Base-by-base conservation (phyloP, 1,140 invertebrate genomes). In the Cecropterus lyciades region DNA sequence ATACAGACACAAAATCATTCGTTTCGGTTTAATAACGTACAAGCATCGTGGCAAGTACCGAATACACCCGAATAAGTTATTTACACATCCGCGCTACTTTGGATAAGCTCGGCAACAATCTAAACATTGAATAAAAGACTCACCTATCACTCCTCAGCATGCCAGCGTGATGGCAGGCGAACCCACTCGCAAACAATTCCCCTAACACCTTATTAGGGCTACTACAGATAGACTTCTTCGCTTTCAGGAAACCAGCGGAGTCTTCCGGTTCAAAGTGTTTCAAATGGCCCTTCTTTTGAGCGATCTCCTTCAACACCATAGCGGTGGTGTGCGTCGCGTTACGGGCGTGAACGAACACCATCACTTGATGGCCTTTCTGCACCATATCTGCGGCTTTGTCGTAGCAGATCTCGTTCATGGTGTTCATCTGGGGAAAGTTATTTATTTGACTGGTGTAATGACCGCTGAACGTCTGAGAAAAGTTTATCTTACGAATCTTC, bases 261-360 rank as follows among this genome's bases (percentile, higher is more conserved):
- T 94, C 93, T 17, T 95, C 94, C 0, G 96, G 95, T 73, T 95
- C 83, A 72, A 97, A 97, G 3, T 94, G 71, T n/a, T 94, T 93
- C 4, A 95, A 86, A 11, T 97, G 95, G 0, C 95, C 95, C 75
- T 96, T 95, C 76, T 96, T 94, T 65, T 95, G 93, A 0, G 97
- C 96, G 33, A 96, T 84, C 74, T 98, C 97, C 63, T 95, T 95
- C 0, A 99, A 78, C 15, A 94, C 93, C 69, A 95, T 95, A 0
- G 98, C 98, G 0, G 97, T 98, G 69, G 96, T 94, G 13, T 97
- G 95, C 0, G 99, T 99, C 6, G 98, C 97, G 93, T 99, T 99
- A 42, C 99, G 93, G 0, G 99, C 98, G 91, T 99, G 99, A 0
- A 99, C 99, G 93, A 99, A 99, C 0, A 99, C 97, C 98, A 99